These are phyloP conservation scores for Platycercus adscitus DNA, from an alignment of 2,113 vertebrate genomes.

Conservation along the genomic window DNA sequence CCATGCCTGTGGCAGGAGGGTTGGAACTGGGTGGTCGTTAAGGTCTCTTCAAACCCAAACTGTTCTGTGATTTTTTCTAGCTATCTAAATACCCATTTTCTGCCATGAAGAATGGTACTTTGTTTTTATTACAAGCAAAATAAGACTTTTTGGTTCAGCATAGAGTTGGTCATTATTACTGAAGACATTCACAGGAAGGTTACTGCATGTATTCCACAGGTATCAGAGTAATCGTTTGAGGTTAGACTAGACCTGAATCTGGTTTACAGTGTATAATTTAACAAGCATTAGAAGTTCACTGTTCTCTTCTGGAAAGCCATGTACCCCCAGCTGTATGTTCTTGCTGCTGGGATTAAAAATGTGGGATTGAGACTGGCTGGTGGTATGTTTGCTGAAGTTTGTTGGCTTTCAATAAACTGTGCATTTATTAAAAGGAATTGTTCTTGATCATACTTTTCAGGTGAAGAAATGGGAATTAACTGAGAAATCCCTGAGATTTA, in stretches of 20 bases:
- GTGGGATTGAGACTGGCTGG: accelerated
- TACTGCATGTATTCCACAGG: neutral
- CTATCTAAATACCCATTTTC: neutral
- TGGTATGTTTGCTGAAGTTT: neutral
- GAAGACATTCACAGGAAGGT: neutral
- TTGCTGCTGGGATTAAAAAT: neutral
- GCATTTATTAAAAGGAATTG: neutral
- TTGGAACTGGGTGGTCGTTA: neutral
- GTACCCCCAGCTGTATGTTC: accelerated
- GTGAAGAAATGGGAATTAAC: neutral
- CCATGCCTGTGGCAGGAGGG: neutral
- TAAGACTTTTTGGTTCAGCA: neutral
- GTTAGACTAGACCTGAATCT: neutral
- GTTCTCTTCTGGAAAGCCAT: neutral
- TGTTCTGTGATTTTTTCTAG: neutral
- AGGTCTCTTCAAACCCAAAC: neutral
- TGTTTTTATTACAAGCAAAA: neutral
- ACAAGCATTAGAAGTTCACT: neutral
- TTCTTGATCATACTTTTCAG: neutral
- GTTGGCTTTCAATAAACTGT: neutral
- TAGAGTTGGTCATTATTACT: neutral
- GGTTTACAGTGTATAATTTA: neutral
- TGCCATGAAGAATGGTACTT: neutral
- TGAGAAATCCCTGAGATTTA: neutral
- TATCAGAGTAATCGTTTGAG: neutral